These are phyloP conservation scores for Molanna angustata DNA, from an alignment of 2,888 invertebrate genomes.

Conservation along the genomic window DNA sequence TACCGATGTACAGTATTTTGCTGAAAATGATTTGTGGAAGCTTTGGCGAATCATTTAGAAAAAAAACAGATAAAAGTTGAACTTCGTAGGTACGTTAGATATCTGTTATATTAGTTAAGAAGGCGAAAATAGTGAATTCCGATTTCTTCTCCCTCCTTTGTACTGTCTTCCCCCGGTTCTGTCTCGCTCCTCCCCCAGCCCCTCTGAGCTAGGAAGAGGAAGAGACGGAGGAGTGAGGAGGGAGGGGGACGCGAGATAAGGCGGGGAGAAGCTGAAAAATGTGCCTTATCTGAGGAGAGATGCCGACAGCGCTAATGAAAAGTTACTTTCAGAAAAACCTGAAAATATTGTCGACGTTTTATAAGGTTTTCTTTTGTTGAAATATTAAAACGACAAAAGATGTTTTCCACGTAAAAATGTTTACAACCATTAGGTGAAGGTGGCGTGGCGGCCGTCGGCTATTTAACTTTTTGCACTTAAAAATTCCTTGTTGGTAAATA, in stretches of 20 bases:
- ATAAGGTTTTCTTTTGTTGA: too few species aligned
- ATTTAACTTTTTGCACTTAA: slow-evolving; percentile 4
- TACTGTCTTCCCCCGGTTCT: too few species aligned
- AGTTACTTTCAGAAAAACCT: slow-evolving; percentile 10
- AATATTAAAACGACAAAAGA: too few species aligned
- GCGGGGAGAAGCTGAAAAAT: slow-evolving; percentile 7
- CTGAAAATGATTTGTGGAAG: too few species aligned
- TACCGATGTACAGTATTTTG: too few species aligned
- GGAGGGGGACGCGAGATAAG: slow-evolving; percentile 1
- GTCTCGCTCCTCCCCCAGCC: background rate
- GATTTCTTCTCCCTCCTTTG: too few species aligned
- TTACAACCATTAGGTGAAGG: too few species aligned
- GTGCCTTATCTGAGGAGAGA: slow-evolving; percentile 10
- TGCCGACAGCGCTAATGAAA: slow-evolving; percentile 12
- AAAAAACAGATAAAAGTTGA: too few species aligned
- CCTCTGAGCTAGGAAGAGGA: background rate
- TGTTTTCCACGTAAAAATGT: too few species aligned
- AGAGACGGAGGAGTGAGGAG: background rate
- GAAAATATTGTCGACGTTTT: slow-evolving; percentile 6
- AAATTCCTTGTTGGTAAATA: slow-evolving; percentile 4
- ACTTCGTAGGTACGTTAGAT: too few species aligned
- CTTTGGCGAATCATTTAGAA: too few species aligned
- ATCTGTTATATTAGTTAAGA: slow-evolving; percentile 2
- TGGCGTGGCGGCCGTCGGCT: too few species aligned
- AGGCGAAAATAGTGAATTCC: slow-evolving; percentile 6